Evolutionary conservation across 1,140 invertebrate species (phyloP), one percentile per base, ranked within the genome.

Genomic region (Phortica variegata): DNA sequence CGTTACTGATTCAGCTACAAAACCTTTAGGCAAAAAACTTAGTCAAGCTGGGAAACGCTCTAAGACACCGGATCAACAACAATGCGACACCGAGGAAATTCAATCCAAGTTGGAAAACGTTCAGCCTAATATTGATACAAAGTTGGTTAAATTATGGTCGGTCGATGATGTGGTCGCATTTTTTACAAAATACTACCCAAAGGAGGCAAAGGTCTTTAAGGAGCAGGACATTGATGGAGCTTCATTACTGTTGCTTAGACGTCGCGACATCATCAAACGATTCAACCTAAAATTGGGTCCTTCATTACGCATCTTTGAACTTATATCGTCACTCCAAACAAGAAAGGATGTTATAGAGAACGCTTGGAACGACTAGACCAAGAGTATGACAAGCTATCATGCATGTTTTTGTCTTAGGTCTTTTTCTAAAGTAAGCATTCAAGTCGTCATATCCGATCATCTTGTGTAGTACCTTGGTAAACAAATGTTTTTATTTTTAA

Each of bases 161-260:
- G 55, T 65, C n/a, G 63, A 75, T 4, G 42, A 75, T 36, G 73
- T 75, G 2, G 55, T 56, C 12, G 13, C 8, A 13, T 73, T 51
- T 43, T 36, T 75, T 5, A 16, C 40, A 7, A 56, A 52, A 17
- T 46, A 44, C 17, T 75, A 71, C 52, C 73, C 73, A 3, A 42
- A 43, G 1, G 62, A 75, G 23, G 73, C 72, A 2, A 31, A 46
- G 3, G 48, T 57, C 7, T 69, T 75, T 18, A 55, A 58, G 12
- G 29, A 38, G 1, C 69, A 75, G 41, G 73, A 75, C 29, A 73
- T 75, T 10, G 69, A 75, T 56, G 73, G 73, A 5, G 53, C 49
- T 13, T 60, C 72, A 5, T 41, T 75, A 15, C 49, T 75, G 19
- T 47, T 75, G 13, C 56, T 75, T 0, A 66, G 57, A 20, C 72